Conservation (phyloP, 2,888 invertebrate genomes). For the Drosophila melanocephala region DNA sequence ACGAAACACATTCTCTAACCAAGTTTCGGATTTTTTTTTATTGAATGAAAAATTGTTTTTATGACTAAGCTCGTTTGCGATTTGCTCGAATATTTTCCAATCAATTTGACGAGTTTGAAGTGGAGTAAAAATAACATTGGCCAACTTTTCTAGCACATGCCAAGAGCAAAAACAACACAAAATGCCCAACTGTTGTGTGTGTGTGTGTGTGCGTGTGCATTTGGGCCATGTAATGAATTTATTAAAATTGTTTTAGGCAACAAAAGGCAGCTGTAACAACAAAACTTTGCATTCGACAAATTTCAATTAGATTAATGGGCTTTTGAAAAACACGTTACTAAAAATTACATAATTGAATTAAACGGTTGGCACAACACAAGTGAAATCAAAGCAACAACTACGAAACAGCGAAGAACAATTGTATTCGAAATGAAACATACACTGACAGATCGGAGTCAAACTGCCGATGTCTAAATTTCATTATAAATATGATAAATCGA, state of each 20-base stretch:
- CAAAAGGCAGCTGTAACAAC: constrained; percentile 23
- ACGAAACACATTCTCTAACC: not conserved
- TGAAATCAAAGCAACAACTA: constrained; percentile 17
- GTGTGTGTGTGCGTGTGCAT: constrained; percentile 3
- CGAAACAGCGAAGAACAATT: not conserved
- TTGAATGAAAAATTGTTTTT: constrained; percentile 20
- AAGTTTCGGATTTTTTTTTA: constrained; percentile 2
- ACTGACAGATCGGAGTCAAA: not conserved
- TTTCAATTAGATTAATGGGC: constrained; percentile 68
- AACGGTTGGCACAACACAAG: constrained; percentile 35
- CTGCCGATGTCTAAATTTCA: not conserved
- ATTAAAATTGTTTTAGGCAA: constrained; percentile 55
- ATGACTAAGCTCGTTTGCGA: constrained; percentile 16
- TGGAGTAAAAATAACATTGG: constrained; percentile 47
- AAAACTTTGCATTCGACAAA: constrained; percentile 21
- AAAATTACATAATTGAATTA: constrained; percentile 60
- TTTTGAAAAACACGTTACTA: constrained; percentile 39
- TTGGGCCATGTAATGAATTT: constrained; percentile 48
- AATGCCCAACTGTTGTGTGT: not conserved
- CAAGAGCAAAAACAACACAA: constrained; percentile 20
- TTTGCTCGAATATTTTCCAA: constrained; percentile 50
- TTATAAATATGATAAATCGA: not conserved
- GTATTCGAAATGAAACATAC: not conserved
- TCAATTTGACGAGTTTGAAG: constrained; percentile 50
- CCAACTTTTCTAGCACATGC: constrained; percentile 50